Evolutionary conservation across 2,113 vertebrate genomes (phyloP), one percentile per base, ranked within the genome.

Genomic region (Stomatorhinus ivindoensis): DNA sequence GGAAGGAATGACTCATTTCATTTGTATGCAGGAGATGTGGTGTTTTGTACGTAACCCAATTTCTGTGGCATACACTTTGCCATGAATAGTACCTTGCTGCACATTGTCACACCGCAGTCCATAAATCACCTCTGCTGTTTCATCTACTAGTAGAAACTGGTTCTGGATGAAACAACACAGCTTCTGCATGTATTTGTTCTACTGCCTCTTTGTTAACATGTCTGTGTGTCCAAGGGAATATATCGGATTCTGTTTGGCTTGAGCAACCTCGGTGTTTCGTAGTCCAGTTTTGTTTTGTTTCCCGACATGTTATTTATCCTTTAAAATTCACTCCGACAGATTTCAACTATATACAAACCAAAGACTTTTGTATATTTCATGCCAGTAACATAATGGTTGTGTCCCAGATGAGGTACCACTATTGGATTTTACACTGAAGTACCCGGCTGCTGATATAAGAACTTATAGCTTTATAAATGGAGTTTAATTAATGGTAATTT

Each of bases 91-190:
- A 90, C 90, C 93, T 93, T 91, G 91, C 93, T 92, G 92, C 92
- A 93, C 91, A 92, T 91, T 92, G 92, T 93, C 93, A 92, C 91
- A 91, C 89, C 89, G 86, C 92, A 89, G 90, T 93, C 92, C 93
- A 96, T 95, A 94, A 96, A 96, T 96, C 92, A 94, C 93, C 91
- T 58, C 92, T 91, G 90, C 91, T 58, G 94, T 94, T 92, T 93
- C 86, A 94, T 95, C 92, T 90, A 90, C 92, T 91, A 91, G 91
- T 93, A 89, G 85, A 92, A 93, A 92, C 90, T 89, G 91, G 94
- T 93, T 92, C 42, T 44, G 92, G 93, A 94, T 94, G 94, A 93
- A 92, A 92, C 76, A 88, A 90, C 90, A 93, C 92, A 91, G 93
- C 93, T 92, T 88, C 88, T 89, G 90, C 91, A 58, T 4, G 44